Conservation (phyloP, 1,140 invertebrate species). For the Cotesia vestalis region DNA sequence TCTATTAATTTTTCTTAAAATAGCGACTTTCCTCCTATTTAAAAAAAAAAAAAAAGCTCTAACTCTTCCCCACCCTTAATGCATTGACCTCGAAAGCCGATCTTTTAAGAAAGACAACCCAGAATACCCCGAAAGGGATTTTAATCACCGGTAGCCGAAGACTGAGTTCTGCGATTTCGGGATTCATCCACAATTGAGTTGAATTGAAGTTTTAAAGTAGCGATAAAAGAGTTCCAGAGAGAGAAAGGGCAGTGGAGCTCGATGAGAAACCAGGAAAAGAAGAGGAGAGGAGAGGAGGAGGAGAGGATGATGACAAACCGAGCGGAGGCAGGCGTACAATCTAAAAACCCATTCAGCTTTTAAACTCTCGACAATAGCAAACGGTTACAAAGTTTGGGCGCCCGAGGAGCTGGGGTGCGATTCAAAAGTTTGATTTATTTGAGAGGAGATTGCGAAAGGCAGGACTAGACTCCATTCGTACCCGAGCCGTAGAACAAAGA, state of each 20-base stretch:
- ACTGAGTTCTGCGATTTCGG: not conserved
- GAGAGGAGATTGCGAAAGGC: slow-evolving; percentile 60
- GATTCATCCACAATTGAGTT: slow-evolving; percentile 28
- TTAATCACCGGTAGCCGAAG: no score
- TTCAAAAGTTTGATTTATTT: slow-evolving; percentile 67
- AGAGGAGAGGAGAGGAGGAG: not conserved
- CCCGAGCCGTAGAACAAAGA: not conserved
- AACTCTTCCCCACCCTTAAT: no score
- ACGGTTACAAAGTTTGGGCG: slow-evolving; percentile 43
- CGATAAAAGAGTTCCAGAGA: slow-evolving; percentile 24
- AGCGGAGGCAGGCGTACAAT: slow-evolving; percentile 56
- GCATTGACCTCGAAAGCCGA: no score
- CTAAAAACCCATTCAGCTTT: slow-evolving; percentile 65
- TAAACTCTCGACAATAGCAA: slow-evolving; percentile 63
- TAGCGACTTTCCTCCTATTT: no score
- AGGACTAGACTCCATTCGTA: slow-evolving; percentile 16
- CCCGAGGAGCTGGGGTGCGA: slow-evolving; percentile 42
- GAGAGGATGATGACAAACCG: slow-evolving; percentile 55
- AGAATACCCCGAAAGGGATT: not conserved
- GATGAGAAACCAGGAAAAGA: slow-evolving; percentile 26
- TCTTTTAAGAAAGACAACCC: not conserved
- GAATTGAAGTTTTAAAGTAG: slow-evolving; percentile 51
- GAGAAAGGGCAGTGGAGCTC: slow-evolving; percentile 11
- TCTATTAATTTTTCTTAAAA: no score
- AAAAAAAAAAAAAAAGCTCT: no score